Evolutionary conservation across 1,140 invertebrate species (phyloP).

Genomic region (Rhizoglyphus robini): DNA sequence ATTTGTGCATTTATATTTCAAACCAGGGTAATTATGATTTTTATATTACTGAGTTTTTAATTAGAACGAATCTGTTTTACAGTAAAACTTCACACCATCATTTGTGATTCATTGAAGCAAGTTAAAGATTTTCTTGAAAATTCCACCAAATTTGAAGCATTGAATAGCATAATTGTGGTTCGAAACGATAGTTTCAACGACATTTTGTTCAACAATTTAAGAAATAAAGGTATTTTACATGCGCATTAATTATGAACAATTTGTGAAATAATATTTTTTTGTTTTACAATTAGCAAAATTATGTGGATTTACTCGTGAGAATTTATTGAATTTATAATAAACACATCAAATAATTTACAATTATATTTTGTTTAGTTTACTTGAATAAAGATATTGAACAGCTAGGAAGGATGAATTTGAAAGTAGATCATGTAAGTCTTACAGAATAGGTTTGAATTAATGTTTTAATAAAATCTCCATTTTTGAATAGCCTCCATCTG

Average conservation of each 20-base stretch:
- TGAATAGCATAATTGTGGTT: slow-evolving; percentile 17
- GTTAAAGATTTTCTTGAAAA: slow-evolving; percentile 12
- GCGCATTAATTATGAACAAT: neutral
- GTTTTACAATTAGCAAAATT: neutral
- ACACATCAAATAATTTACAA: slow-evolving; percentile 42
- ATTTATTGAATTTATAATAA: slow-evolving; percentile 16
- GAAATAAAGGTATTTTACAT: neutral
- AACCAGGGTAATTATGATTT: slow-evolving; percentile 57
- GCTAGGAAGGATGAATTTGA: slow-evolving; percentile 58
- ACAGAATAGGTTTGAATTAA: neutral
- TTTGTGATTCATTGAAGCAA: slow-evolving; percentile 11
- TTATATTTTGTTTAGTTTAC: slow-evolving; percentile 52
- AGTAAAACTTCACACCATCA: neutral
- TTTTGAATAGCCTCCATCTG: slow-evolving; percentile 53
- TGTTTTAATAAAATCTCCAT: neutral
- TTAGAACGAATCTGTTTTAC: neutral
- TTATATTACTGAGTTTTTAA: neutral
- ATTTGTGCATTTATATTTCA: slow-evolving; percentile 88
- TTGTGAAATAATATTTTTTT: too few species aligned
- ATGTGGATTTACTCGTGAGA: neutral
- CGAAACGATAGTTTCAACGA: neutral
- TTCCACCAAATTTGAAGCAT: neutral
- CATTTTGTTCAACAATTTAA: neutral
- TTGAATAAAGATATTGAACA: slow-evolving; percentile 73
- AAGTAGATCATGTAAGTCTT: slow-evolving; percentile 52